A percentile compares a stretch with the other conserved stretches of the same genome.
phyloP scores from a whole-genome alignment of 1,140 invertebrate genomes.

The Limonius californicus region DNA sequence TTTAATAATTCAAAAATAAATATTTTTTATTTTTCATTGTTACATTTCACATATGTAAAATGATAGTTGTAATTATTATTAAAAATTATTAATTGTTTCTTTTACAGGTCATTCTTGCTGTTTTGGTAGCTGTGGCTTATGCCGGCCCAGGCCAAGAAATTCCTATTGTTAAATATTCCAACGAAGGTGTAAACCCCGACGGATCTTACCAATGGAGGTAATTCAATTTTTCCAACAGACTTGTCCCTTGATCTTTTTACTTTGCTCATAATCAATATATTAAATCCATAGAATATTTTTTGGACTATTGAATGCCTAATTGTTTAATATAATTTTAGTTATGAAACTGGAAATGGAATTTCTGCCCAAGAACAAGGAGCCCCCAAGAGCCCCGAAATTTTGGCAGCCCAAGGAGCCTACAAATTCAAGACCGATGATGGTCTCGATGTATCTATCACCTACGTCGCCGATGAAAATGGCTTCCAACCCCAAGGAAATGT shows the following conservation, averaged over 20 bases:
- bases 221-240: too few species aligned
- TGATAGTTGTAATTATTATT: too few species aligned
- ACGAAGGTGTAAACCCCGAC: constrained; percentile 51
- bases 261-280: too few species aligned
- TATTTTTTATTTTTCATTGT: too few species aligned
- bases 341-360: constrained; percentile 38
- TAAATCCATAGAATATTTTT: too few species aligned
- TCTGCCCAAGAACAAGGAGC: constrained; percentile 39
- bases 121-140: constrained; percentile 11
- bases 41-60: too few species aligned
- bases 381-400: constrained; percentile 53
- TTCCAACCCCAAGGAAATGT: constrained; percentile 55
- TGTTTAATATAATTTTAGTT: constrained; percentile 26
- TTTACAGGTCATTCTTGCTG: constrained; percentile 18
- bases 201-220: constrained; percentile 48
- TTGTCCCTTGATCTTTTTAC: too few species aligned
- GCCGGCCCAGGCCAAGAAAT: constrained; percentile 45
- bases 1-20: too few species aligned
- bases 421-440: constrained; percentile 79
- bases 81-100: too few species aligned
- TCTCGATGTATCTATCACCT: constrained; percentile 49
- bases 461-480: constrained; percentile 61
- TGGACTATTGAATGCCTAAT: background rate
- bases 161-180: constrained; percentile 53
- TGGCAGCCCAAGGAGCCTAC: constrained; percentile 63